Base-by-base conservation (phyloP, 2,113 vertebrate species). In the Okapia johnstoni region DNA sequence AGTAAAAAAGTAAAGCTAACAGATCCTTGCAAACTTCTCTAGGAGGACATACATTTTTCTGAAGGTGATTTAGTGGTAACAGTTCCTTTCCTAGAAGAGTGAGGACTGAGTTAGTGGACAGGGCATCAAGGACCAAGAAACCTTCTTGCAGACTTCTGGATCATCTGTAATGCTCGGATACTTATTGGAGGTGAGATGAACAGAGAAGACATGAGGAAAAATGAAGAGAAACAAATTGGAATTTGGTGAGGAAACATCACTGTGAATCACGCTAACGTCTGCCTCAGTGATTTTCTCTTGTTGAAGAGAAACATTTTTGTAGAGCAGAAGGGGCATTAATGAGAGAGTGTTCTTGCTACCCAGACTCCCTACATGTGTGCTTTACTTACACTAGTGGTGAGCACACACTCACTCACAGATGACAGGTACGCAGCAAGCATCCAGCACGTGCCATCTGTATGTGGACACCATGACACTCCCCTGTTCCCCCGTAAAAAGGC, bases 401-500 rank as follows among this genome's bases (percentile, higher is more conserved):
- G 11, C 16, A 70, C n/a, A 66, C 9, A 52, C 83, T 4, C 83
- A 86, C 26, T 55, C 11, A 4, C 0, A 2, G 28, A 26, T 6
- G 43, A 26, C 28, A n/a, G 30, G n/a, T 11, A 26, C 14, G 25
- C 14, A 52, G 30, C 26, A 57, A 10, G 28, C 23, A 25, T 12
- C 26, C 54, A 52, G 50, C 17, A 21, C 0, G 50, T 4, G 36
- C 21, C 7, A 23, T n/a, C 79, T 70, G 8, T 7, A 3, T 0
- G 11, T 17, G 16, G 40, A 11, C 23, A 57, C 15, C 5, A 4
- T 40, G 52, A 4, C 5, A 19, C 19, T n/a, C 3, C 10, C 28
- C 6, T 0, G 1, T 26, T 50, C 30, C n/a, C 4, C 23, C 2
- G 33, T n/a, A 43, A 33, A 40, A 77, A 85, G 80, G 17, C 3